These are phyloP conservation scores for Melieria omissa DNA, from an alignment of 2,888 invertebrate species.

Conservation along the genomic window DNA sequence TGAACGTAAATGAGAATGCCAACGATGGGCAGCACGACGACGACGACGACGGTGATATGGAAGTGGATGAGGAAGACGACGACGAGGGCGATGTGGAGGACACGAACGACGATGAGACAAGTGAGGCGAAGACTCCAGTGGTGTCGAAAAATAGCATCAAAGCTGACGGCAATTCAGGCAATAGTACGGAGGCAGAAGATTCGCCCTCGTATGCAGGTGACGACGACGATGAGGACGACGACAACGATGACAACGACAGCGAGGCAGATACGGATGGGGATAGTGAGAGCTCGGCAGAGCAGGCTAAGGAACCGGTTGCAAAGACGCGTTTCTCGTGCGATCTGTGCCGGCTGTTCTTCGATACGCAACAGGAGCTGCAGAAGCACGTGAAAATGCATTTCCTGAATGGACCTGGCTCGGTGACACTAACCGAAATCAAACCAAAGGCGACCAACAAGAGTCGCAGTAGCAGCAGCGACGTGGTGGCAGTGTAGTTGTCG, in stretches of 20 bases:
- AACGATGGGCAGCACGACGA: slow-evolving; percentile 44
- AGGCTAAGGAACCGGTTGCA: slow-evolving; percentile 26
- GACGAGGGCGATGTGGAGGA: slow-evolving; percentile 42
- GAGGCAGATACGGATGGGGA: slow-evolving; percentile 44
- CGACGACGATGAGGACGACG: slow-evolving; percentile 43
- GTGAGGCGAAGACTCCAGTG: slow-evolving; percentile 29
- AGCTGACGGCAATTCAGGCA: slow-evolving; percentile 35
- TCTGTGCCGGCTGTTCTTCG: slow-evolving; percentile 65
- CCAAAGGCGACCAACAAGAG: slow-evolving; percentile 45
- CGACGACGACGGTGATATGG: slow-evolving; percentile 44
- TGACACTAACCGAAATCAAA: slow-evolving; percentile 55
- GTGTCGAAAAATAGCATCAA: slow-evolving; percentile 25
- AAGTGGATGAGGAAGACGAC: slow-evolving; percentile 44
- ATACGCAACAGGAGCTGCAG: slow-evolving; percentile 63
- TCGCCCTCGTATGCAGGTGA: slow-evolving; percentile 36
- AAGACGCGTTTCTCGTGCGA: slow-evolving; percentile 63
- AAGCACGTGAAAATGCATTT: slow-evolving; percentile 67
- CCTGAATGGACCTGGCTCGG: slow-evolving; percentile 63
- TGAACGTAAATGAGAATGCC: slow-evolving; percentile 49
- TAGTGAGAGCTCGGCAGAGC: slow-evolving; percentile 44
- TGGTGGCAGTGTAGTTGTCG: slow-evolving; percentile 45
- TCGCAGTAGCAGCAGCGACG: slow-evolving; percentile 47
- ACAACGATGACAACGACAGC: slow-evolving; percentile 41
- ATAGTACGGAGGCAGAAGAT: slow-evolving; percentile 40
- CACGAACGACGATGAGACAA: slow-evolving; percentile 39